These are phyloP conservation scores for Mola mola DNA, from an alignment of 2,113 vertebrate genomes.

Conservation along the genomic window DNA sequence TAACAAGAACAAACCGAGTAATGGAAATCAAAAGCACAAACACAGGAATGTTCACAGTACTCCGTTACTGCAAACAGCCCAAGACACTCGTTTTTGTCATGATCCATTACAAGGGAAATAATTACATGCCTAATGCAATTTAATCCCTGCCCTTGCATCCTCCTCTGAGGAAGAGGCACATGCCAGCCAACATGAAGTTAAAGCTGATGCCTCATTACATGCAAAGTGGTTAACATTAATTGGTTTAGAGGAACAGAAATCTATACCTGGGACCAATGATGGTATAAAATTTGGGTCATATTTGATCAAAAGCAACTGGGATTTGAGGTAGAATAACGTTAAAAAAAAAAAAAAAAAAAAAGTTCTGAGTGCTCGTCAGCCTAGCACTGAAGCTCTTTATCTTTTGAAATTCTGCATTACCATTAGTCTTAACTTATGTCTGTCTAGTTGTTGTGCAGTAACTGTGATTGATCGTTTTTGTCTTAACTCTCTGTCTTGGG, in stretches of 20 bases:
- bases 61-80: slow-evolving; percentile 42
- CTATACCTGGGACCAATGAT: slow-evolving; percentile 42
- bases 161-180: slow-evolving; percentile 60
- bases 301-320: slow-evolving; percentile 50
- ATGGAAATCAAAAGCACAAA: not conserved
- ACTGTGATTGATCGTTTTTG: too few relatives aligned
- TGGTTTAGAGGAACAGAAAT: slow-evolving; percentile 52
- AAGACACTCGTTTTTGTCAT: slow-evolving; percentile 59
- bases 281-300: slow-evolving; percentile 18
- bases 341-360: slow-evolving; percentile 5
- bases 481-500: too few relatives aligned
- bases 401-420: too few relatives aligned
- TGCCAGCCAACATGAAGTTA: slow-evolving; percentile 52
- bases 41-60: slow-evolving; percentile 7
- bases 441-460: too few relatives aligned
- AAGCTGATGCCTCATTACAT: slow-evolving; percentile 63
- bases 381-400: slow-evolving; percentile 2
- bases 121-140: slow-evolving; percentile 75
- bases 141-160: slow-evolving; percentile 70
- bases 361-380: slow-evolving; percentile 12
- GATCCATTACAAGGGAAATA: slow-evolving; percentile 72
- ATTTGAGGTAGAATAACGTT: slow-evolving; percentile 31
- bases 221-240: slow-evolving; percentile 66
- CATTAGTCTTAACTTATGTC: too few relatives aligned
- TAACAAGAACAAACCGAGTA: not conserved